phyloP scores from a whole-genome alignment of 2,888 invertebrate species.

The Adelognathus sp. region DNA sequence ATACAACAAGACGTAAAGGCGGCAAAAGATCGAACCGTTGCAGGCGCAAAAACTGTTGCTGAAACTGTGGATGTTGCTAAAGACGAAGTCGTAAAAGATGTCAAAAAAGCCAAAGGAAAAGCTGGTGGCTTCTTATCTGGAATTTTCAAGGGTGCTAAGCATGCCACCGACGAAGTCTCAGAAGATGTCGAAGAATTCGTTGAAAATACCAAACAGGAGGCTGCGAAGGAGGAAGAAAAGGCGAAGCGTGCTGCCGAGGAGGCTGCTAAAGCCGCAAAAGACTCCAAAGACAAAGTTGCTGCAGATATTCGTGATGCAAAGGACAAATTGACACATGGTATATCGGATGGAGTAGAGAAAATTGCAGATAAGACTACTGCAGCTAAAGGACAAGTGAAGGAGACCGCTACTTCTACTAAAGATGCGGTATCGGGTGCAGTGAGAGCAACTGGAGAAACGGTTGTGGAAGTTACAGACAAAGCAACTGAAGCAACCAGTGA shows the following conservation, averaged over 20 bases:
- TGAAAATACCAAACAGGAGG: conserved; percentile 79
- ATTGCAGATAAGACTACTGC: conserved; percentile 21
- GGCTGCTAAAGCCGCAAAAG: conserved; percentile 49
- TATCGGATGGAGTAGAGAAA: conserved; percentile 5
- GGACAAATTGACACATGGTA: conserved; percentile 49
- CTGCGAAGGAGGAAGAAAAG: conserved; percentile 53
- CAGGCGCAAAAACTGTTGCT: conserved; percentile 24
- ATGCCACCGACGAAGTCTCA: conserved; percentile 62
- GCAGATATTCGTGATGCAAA: conserved; percentile 33
- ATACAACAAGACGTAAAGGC: conserved; percentile 45
- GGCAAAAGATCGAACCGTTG: conserved; percentile 57
- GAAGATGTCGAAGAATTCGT: conserved; percentile 80
- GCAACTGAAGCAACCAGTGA: conserved; percentile 6
- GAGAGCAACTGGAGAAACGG: conserved; percentile 53
- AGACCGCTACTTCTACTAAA: conserved; percentile 17
- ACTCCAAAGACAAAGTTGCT: conserved; percentile 52
- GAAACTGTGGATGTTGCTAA: conserved; percentile 51
- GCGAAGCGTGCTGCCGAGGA: conserved; percentile 43
- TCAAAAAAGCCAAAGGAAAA: conserved; percentile 65
- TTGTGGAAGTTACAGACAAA: conserved; percentile 29
- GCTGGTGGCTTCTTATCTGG: conserved; percentile 65
- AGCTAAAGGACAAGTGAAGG: conserved; percentile 36
- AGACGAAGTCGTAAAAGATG: conserved; percentile 60
- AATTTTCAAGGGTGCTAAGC: conserved; percentile 64
- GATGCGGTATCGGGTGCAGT: conserved; percentile 37